These are phyloP conservation scores for Strigamia crassipes DNA, from an alignment of 2,888 invertebrate genomes.

Conservation along the genomic window DNA sequence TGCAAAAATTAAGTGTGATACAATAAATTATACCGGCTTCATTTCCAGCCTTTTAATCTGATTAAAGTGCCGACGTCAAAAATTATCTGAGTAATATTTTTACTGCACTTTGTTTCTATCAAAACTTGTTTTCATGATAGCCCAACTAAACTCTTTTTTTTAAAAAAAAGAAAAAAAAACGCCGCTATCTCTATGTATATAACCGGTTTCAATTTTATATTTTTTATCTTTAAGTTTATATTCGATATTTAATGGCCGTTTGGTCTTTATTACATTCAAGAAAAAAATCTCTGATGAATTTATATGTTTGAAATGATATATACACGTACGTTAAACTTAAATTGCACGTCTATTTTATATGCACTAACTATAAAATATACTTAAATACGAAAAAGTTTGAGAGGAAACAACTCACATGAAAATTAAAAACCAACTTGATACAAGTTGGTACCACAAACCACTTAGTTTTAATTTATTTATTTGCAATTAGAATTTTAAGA, in stretches of 20 bases:
- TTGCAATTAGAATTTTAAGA: background rate
- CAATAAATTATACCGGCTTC: slow-evolving; percentile 5
- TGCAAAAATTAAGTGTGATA: slow-evolving; percentile 25
- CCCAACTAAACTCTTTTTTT: background rate
- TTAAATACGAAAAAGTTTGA: background rate
- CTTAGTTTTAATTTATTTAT: background rate
- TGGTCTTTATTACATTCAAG: background rate
- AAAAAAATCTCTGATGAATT: background rate
- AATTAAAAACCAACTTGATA: background rate
- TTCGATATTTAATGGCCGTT: background rate
- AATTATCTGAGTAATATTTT: slow-evolving; percentile 37
- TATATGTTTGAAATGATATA: background rate
- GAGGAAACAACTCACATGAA: background rate
- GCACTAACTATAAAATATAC: background rate
- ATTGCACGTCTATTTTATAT: background rate
- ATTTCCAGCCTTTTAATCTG: slow-evolving; percentile 37
- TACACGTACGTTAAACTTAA: background rate
- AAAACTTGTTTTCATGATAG: slow-evolving; percentile 11
- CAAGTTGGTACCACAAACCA: no score
- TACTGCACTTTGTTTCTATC: slow-evolving; percentile 12
- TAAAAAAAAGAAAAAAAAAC: background rate
- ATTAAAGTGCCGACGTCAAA: slow-evolving; percentile 40
- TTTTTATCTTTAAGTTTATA: background rate
- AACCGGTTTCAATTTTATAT: background rate
- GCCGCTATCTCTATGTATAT: background rate